Base-by-base conservation (phyloP, 2,113 vertebrate genomes). In the Trinectes maculatus region DNA sequence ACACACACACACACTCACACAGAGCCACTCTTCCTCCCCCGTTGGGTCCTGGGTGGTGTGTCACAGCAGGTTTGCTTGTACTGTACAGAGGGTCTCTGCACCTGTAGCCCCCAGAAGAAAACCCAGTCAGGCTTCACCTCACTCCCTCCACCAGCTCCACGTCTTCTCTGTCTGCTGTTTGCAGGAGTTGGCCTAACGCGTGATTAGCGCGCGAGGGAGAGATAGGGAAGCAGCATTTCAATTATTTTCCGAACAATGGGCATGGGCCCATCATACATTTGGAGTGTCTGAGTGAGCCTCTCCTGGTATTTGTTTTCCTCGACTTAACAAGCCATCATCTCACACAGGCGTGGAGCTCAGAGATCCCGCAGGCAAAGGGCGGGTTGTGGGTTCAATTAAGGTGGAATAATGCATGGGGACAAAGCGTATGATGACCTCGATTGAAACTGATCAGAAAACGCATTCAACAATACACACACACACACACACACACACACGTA, bases 361-460 rank as follows among this genome's bases (percentile, higher is more conserved):
- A 79, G 65, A 79, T 76, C 80, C 84, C 67, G 71, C 80, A 83
- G 86, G 84, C 87, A 86, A 80, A 86, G 65, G 79, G 71, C 54
- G 74, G 74, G 52, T 66, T 83, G 67, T 18, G 59, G 63, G 86
- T 89, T 88, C 82, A 86, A 80, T 89, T 85, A 87, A 84, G 83
- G 77, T 83, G 71, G 83, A 87, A 86, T 90, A 86, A 90, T 88
- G 85, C 86, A 89, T 79, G 75, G 78, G 70, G 72, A 82, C 77
- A 87, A 80, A 70, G 67, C 70, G 48, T 25, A 54, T 67, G 77
- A 80, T 87, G 75, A 85, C 84, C 87, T 82, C 61, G 65, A 82
- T 65, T 83, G 86, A 83, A 87, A 85, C 18, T 86, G 74, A 89
- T 88, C 88, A 84, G 71, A 84, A 88, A 85, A 74, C 52, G 61